phyloP scores from a whole-genome alignment of 2,797 vertebrate genomes.

The Telmatherina bonti region DNA sequence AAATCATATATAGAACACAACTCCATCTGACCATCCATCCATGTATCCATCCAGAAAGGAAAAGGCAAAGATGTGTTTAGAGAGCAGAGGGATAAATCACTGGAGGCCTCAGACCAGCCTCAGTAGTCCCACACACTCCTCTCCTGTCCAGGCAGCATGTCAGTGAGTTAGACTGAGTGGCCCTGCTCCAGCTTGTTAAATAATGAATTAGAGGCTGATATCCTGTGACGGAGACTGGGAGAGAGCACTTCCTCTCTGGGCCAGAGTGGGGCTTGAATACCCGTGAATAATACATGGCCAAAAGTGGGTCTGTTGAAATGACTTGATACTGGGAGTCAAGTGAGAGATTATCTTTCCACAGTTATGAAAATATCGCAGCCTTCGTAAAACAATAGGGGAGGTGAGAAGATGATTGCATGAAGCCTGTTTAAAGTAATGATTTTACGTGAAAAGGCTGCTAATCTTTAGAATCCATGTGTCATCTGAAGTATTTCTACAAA shows the following conservation, averaged over 20 bases:
- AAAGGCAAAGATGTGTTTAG: conserved; percentile 40
- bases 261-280: conserved; percentile 97
- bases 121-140: conserved; percentile 58
- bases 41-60: conserved; percentile 24
- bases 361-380: conserved; percentile 93
- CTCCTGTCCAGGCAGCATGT: conserved; percentile 72
- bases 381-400: conserved; percentile 83
- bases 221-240: conserved; percentile 95
- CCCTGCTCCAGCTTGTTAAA: conserved; percentile 97
- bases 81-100: conserved; percentile 88
- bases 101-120: conserved; percentile 72
- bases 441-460: conserved; percentile 39
- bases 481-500: conserved; percentile 15
- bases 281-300: conserved; percentile 98
- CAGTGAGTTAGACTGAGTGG: conserved; percentile 85
- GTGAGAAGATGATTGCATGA: conserved; percentile 69
- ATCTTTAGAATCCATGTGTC: conserved; percentile 2
- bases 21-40: conserved; percentile 28
- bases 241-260: conserved; percentile 99
- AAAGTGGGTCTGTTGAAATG: conserved; percentile 98
- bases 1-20: conserved; percentile 12
- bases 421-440: conserved; percentile 27
- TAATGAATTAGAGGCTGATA: conserved; percentile 99
- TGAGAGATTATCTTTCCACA: conserved; percentile 96
- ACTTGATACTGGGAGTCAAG: conserved; percentile 98